Evolutionary conservation across 2,888 invertebrate species (phyloP), one percentile per base, ranked within the genome.

Genomic region (Synanthedon tipuliformis): DNA sequence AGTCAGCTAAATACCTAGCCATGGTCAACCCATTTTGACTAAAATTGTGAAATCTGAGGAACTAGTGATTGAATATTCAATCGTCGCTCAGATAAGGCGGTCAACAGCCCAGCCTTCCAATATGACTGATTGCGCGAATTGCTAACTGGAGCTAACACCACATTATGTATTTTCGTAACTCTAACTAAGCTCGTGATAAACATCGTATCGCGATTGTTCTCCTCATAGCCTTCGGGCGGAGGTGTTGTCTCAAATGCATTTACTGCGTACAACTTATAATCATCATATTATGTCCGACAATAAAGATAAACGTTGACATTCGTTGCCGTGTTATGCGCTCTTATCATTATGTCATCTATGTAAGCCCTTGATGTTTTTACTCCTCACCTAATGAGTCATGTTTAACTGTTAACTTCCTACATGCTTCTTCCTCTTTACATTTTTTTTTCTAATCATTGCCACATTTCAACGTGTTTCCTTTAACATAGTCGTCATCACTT

Each of bases 141-240:
- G 45, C 45, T n/a, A 45, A 45, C 16, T 41, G 49, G 15, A 40
- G 48, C 10, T 10, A 45, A 50, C 50, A 48, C 34, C 50, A 52
- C 50, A 52, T 52, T 52, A 52, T 51, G 18, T 50, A 58, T 57
- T 69, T 67, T 68, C 59, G 67, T 61, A 72, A 73, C 62, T 60
- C 54, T 55, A 54, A 52, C 58, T 15, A 41, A 53, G 51, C 53
- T 27, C 34, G 50, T 55, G 75, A 75, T 75, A 68, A 61, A 41
- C 56, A 75, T 73, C 50, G 56, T 56, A 75, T 73, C 50, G 56
- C 57, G 62, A 71, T 69, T 64, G 68, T 71, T 70, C 61, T 65
- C 65, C 63, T 57, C 65, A 61, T 53, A 56, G 59, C 72, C 73
- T 69, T 70, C 65, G 59, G 55, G 56, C 53, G 50, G 51, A 54